Evolutionary conservation across 2,888 invertebrate species (phyloP), one percentile per base, ranked within the genome.

Genomic region (Drosophila subquinaria): DNA sequence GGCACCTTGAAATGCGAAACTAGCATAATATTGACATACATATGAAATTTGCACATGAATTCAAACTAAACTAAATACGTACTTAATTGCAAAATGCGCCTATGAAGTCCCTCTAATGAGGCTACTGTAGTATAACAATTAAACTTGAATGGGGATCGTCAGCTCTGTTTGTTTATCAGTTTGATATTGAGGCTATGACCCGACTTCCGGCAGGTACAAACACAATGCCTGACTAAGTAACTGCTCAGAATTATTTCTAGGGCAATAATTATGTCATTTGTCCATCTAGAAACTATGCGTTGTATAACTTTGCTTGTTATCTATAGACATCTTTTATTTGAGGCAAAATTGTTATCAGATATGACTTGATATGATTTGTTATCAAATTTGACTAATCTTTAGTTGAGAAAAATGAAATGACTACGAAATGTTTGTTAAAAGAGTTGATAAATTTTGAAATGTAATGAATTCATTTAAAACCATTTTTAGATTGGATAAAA

Each of bases 11-110:
- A 72, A 74, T 40, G 66, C 57, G 42, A 86, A 51, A 56, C 75
- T 50, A 68, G 69, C 75, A 76, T 50, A 77, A 80, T 87, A 83
- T 81, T 81, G 73, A 78, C 71, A 82, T 70, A 82, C 79, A 81
- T 76, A 73, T 76, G 61, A 75, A 69, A 69, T 79, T 71, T 76
- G 87, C 78, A 86, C 65, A 75, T 86, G 71, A 63, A 68, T 47
- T 51, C 47, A 72, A 64, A 64, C 47, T 67, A 43, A 66, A 66
- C 50, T 57, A 53, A 35, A 47, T 59, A 47, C 35, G 38, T 43
- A 60, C 62, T 64, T 69, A 38, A 50, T 51, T 55, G 47, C 43
- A 55, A 35, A 66, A 33, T 64, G 52, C 43, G 38, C 15, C 60
- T 53, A 55, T 48, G 17, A 11, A 47, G 51, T 30, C 42, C 35